Evolutionary conservation across 1,140 invertebrate genomes (phyloP), one percentile per base, ranked within the genome.

Genomic region (Drosophila sturtevanti): DNA sequence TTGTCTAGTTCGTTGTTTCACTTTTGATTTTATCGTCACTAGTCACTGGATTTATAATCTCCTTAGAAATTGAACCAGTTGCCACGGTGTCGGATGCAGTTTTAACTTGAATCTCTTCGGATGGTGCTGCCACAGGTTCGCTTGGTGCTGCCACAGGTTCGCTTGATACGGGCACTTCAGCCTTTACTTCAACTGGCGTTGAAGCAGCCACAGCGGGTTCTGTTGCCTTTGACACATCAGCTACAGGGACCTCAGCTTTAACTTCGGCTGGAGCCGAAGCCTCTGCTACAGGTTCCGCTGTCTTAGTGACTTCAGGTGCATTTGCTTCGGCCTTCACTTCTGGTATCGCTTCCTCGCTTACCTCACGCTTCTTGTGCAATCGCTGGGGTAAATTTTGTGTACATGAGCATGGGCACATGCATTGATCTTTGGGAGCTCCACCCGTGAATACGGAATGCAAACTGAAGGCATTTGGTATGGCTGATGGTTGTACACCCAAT

Each of bases 361-460:
- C 69, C 21, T 89, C 86, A 48, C 90, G 90, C 60, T 91, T 91
- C 73, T 86, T 90, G 64, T 91, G 84, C 22, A 76, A 52, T 58
- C 64, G 66, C 14, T 73, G 69, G 4, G 84, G 77, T 56, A 91
- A 64, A 22, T 91, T 91, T 59, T 91, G 90, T n/a, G 87, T 91
- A 76, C 90, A 91, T 22, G 90, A 91, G 60, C 90, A 91, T 2
- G 90, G 90, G 59, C 90, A 91, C 90, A 91, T 91, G 69, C 90
- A 91, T 54, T 91, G 90, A 71, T 91, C 90, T 64, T 89, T 90
- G 2, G 82, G 87, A 12, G 70, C 82, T 16, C 69, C 75, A 22
- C 86, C 80, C 34, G 90, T 73, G 63, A 91, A 84, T 41, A 91
- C 71, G 16, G 90, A 89, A 55, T 90, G 85, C 7, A 90, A 72